A percentile compares a stretch with the other conserved stretches of the same genome.
Conservation (phyloP, 2,888 invertebrate genomes). For the Tineola bisselliella region DNA sequence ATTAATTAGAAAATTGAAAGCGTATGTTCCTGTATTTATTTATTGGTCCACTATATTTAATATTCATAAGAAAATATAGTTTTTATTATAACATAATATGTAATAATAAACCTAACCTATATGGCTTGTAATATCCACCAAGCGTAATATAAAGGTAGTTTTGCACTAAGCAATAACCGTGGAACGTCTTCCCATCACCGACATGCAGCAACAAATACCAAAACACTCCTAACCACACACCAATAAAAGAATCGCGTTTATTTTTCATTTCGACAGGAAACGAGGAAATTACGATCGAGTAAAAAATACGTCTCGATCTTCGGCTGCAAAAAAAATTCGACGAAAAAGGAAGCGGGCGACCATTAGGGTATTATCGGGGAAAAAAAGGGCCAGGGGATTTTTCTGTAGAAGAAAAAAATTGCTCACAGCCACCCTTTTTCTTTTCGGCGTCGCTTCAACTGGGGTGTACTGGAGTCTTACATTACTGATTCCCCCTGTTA, state of each 20-base stretch:
- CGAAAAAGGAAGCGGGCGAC: constrained; percentile 65
- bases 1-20: no score
- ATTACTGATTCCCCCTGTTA: constrained; percentile 23
- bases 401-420: constrained; percentile 62
- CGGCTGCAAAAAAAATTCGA: constrained; percentile 46
- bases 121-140: no score
- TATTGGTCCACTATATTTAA: no score
- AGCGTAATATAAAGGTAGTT: not conserved
- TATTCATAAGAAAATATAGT: no score
- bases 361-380: constrained; percentile 68
- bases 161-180: not conserved
- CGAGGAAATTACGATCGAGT: constrained; percentile 55
- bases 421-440: constrained; percentile 61
- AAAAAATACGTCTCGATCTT: constrained; percentile 64
- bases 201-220: not conserved
- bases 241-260: constrained; percentile 41
- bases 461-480: constrained; percentile 26
- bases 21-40: no score
- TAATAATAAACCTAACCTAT: no score
- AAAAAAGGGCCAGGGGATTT: constrained; percentile 43
- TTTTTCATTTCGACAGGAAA: constrained; percentile 54
- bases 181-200: not conserved
- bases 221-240: constrained; percentile 27
- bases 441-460: constrained; percentile 44
- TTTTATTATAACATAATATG: no score